Evolutionary conservation across 2,888 invertebrate species (phyloP).

Genomic region (Cataglyphis rosenhaueri): DNA sequence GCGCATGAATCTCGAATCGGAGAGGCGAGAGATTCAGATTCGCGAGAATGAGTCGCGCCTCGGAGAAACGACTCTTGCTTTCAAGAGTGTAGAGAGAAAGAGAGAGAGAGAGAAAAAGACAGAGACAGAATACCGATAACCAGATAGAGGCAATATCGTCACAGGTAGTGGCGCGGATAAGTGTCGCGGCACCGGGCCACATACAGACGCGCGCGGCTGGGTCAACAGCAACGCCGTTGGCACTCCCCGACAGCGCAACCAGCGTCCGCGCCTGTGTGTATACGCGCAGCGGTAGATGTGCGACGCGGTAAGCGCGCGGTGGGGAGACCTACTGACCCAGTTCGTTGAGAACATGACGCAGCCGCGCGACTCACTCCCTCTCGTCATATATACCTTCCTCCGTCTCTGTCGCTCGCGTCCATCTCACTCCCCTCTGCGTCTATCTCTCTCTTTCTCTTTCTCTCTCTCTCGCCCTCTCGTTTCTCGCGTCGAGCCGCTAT

Average conservation of each 20-base stretch:
- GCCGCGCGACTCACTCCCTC: conserved; percentile 82
- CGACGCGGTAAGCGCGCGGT: conserved; percentile 67
- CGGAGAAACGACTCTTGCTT: conserved; percentile 78
- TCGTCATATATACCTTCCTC: conserved; percentile 73
- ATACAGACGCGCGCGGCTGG: conserved; percentile 74
- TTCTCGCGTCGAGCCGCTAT: conserved; percentile 44
- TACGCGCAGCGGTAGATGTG: conserved; percentile 66
- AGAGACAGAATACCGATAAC: neutral
- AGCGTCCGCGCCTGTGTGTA: conserved; percentile 68
- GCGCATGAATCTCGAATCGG: neutral
- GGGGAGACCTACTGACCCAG: conserved; percentile 94
- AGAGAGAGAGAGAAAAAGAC: conserved; percentile 21
- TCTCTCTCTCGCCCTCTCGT: conserved; percentile 60
- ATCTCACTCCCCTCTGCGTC: conserved; percentile 36
- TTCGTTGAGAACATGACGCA: conserved; percentile 87
- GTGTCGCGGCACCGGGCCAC: conserved; percentile 69
- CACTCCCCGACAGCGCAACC: conserved; percentile 80
- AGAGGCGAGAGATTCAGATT: neutral
- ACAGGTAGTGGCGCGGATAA: conserved; percentile 68
- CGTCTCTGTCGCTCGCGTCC: conserved; percentile 58
- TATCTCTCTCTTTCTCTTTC: conserved; percentile 32
- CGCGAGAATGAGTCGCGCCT: conserved; percentile 56
- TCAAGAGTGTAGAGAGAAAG: conserved; percentile 70
- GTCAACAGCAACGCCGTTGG: conserved; percentile 85
- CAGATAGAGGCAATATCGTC: conserved; percentile 4